Evolutionary conservation across 2,888 invertebrate species (phyloP).

Genomic region (Allacma fusca): DNA sequence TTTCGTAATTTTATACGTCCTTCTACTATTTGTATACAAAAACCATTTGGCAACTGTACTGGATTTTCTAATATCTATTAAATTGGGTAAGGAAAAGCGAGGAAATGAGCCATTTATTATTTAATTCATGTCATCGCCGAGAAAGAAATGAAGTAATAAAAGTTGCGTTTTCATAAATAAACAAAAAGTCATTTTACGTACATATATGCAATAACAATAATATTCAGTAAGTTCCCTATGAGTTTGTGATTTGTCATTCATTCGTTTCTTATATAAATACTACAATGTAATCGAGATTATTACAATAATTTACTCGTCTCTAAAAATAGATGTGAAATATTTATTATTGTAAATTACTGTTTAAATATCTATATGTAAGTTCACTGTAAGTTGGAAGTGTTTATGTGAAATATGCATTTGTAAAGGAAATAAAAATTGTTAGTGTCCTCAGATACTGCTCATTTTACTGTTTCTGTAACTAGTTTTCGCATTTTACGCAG

Average conservation of each 20-base stretch:
- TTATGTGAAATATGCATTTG: not conserved
- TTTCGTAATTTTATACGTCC: constrained; percentile 23
- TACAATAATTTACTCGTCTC: not conserved
- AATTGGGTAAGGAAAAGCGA: not conserved
- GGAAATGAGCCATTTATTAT: not conserved
- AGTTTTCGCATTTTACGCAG: no score
- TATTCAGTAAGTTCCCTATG: not conserved
- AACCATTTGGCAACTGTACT: not conserved
- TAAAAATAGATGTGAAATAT: constrained; percentile 17
- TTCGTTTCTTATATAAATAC: no score
- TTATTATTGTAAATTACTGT: constrained; percentile 23
- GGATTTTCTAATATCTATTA: not conserved
- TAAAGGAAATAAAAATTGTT: not conserved
- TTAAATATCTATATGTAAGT: constrained; percentile 13
- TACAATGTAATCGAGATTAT: no score
- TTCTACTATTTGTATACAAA: not conserved
- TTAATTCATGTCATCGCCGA: not conserved
- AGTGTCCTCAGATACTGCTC: not conserved
- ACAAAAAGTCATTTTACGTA: no score
- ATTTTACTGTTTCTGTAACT: no score
- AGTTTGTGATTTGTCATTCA: no score
- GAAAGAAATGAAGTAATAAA: no score
- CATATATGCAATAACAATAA: not conserved
- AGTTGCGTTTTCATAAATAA: no score
- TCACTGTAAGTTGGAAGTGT: not conserved